phyloP scores from a whole-genome alignment of 2,888 invertebrate genomes.

The Metalampra italica region DNA sequence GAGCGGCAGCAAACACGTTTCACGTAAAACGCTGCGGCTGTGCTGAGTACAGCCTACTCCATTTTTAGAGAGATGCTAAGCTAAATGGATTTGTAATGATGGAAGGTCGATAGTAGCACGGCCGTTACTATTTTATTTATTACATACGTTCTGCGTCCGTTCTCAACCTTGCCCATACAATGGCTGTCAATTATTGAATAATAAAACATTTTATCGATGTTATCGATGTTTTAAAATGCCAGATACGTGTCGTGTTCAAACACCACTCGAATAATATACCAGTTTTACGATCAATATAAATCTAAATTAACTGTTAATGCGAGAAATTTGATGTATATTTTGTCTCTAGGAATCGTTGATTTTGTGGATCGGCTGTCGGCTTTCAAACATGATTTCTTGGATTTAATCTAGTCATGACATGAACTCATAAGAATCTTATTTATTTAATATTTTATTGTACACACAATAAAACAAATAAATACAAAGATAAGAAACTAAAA shows the following conservation, averaged over 20 bases:
- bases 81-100: too few relatives aligned
- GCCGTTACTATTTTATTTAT: not conserved
- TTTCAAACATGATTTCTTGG: too few relatives aligned
- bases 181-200: constrained; percentile 12
- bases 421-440: too few relatives aligned
- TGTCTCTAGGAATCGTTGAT: not conserved
- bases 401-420: too few relatives aligned
- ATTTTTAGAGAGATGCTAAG: too few relatives aligned
- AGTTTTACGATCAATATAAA: constrained; percentile 19
- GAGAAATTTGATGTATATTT: not conserved
- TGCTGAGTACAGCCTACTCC: too few relatives aligned
- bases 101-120: not conserved
- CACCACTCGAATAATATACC: constrained; percentile 14
- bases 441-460: too few relatives aligned
- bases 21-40: too few relatives aligned
- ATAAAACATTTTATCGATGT: constrained; percentile 20
- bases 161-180: constrained; percentile 8
- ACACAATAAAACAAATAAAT: too few relatives aligned
- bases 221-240: constrained; percentile 12
- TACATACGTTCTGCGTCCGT: not conserved
- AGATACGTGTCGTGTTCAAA: constrained; percentile 16
- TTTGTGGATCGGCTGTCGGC: too few relatives aligned
- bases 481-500: too few relatives aligned
- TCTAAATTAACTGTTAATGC: constrained; percentile 15
- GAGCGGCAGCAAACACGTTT: too few relatives aligned